phyloP scores from a whole-genome alignment of 2,113 vertebrate genomes.

The Zosterops pallidus region DNA sequence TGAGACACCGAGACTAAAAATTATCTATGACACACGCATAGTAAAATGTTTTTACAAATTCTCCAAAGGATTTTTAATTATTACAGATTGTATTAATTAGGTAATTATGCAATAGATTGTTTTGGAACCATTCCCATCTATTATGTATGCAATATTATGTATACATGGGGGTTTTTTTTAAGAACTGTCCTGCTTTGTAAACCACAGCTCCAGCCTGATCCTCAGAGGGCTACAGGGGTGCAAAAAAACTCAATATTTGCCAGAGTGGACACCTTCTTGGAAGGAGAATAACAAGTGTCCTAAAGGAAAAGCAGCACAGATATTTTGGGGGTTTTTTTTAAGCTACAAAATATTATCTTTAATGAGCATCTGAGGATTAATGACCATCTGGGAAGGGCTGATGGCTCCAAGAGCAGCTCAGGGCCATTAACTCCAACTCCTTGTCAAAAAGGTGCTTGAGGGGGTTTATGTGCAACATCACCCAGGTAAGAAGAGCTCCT shows the following conservation, averaged over 20 bases:
- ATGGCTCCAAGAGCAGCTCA: neutral
- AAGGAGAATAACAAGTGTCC: neutral
- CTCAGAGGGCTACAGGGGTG: neutral
- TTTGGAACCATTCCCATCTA: conserved; percentile 59
- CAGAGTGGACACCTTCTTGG: neutral
- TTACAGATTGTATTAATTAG: conserved; percentile 73
- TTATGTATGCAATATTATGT: conserved; percentile 40
- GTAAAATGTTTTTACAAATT: conserved; percentile 44
- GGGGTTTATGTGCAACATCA: neutral
- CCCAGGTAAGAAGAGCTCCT: neutral
- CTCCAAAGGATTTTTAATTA: conserved; percentile 74
- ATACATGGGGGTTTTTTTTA: neutral
- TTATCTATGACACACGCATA: conserved; percentile 13
- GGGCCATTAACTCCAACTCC: neutral
- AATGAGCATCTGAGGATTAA: neutral
- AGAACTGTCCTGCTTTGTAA: neutral
- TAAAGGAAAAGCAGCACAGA: neutral
- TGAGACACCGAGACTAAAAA: conserved; percentile 51
- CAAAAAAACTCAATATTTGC: neutral
- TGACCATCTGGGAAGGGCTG: neutral
- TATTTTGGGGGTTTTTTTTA: neutral
- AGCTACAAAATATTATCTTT: neutral
- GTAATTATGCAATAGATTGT: conserved; percentile 66
- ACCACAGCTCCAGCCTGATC: neutral
- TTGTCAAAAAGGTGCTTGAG: neutral